Evolutionary conservation across 1,140 invertebrate species (phyloP).

Genomic region (Belonocnema kinseyi): DNA sequence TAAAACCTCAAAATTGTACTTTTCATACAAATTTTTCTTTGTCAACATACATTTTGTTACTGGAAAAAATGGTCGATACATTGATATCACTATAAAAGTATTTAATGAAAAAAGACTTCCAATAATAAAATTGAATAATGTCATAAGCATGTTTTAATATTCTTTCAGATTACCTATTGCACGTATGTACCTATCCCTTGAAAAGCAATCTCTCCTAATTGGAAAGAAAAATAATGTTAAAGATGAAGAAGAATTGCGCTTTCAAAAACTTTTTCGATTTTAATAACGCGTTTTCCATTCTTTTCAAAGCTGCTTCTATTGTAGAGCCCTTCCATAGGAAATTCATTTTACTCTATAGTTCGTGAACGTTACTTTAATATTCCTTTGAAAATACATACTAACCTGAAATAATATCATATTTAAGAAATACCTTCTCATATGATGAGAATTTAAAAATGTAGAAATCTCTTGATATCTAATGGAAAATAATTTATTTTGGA

Average conservation of each 20-base stretch:
- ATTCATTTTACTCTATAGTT: neutral
- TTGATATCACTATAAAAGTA: no score
- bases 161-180: no score
- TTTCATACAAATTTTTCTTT: neutral
- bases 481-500: no score
- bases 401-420: neutral
- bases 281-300: constrained; percentile 20
- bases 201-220: neutral
- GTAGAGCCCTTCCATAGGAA: neutral
- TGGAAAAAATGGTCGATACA: neutral
- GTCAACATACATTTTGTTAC: neutral
- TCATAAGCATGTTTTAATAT: no score
- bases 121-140: no score
- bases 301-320: constrained; percentile 11
- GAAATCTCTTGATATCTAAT: no score
- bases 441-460: no score
- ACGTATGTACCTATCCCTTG: neutral
- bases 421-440: constrained; percentile 36
- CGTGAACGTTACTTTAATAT: neutral
- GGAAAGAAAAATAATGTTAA: neutral
- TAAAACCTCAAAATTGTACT: neutral
- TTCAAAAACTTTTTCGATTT: neutral
- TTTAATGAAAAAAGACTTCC: no score
- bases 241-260: neutral
- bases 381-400: neutral